Conservation (phyloP, 2,888 invertebrate species). For the Drosophila barbarae region DNA sequence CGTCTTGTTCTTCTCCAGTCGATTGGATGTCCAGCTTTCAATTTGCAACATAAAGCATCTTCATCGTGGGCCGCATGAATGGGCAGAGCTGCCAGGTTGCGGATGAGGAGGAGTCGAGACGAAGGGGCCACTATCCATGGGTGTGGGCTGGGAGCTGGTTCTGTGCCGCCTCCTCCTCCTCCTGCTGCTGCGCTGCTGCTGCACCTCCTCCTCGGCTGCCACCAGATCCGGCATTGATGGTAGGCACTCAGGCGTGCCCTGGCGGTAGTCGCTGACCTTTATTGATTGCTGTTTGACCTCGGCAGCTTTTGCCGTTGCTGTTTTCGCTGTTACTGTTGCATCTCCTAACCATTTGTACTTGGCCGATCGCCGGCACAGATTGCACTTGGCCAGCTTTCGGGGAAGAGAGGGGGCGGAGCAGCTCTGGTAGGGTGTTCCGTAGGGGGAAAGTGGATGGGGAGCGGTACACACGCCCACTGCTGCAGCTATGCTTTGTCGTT, state of each 20-base stretch:
- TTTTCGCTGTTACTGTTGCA: conserved; percentile 51
- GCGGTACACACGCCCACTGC: conserved; percentile 49
- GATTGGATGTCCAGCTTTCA: conserved; percentile 75
- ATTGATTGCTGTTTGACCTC: conserved; percentile 79
- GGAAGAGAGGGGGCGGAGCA: neutral
- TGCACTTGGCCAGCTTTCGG: conserved; percentile 38
- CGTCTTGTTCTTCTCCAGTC: conserved; percentile 59
- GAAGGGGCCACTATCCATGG: conserved; percentile 33
- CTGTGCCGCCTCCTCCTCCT: conserved; percentile 19
- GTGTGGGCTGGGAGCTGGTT: conserved; percentile 56
- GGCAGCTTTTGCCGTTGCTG: conserved; percentile 50
- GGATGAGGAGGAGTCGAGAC: conserved; percentile 2
- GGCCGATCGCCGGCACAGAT: conserved; percentile 67
- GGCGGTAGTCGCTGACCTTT: conserved; percentile 76
- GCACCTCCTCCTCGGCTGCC: conserved; percentile 16
- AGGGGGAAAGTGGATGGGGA: conserved; percentile 8
- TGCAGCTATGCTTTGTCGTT: conserved; percentile 44
- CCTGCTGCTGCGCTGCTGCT: conserved; percentile 23
- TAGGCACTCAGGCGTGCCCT: conserved; percentile 71
- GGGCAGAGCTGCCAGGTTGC: conserved; percentile 43
- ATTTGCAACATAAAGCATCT: conserved; percentile 76
- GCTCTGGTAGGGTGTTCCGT: neutral
- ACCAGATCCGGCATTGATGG: conserved; percentile 62
- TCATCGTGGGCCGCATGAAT: conserved; percentile 75
- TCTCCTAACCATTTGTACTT: conserved; percentile 72